Conservation (phyloP, 2,797 vertebrate species). For the Potorous gilbertii region DNA sequence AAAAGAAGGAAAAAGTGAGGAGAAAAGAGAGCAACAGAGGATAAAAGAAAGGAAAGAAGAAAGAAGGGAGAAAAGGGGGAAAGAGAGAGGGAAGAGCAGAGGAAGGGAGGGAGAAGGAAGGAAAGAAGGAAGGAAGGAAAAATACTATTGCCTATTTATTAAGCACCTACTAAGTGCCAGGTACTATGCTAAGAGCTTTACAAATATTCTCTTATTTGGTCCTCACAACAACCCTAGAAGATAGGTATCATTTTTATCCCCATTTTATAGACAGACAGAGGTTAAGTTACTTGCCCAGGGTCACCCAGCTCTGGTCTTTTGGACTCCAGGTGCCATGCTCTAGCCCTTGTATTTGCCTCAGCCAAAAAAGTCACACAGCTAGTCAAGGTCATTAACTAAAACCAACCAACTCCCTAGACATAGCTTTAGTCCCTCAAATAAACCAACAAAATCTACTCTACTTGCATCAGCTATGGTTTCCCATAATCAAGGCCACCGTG, state of each 20-base stretch:
- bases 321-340: background rate
- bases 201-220: background rate
- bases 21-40: no score
- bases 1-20: background rate
- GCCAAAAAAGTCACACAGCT: background rate
- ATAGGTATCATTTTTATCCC: background rate
- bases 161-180: background rate
- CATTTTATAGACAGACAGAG: background rate
- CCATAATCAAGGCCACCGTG: background rate
- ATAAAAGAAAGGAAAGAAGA: background rate
- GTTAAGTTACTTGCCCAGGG: background rate
- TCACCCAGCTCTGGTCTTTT: background rate
- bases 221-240: background rate
- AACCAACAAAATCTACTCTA: background rate
- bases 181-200: background rate
- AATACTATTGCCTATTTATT: background rate
- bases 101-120: background rate
- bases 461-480: background rate
- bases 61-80: background rate
- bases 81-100: no score
- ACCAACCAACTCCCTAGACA: background rate
- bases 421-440: background rate
- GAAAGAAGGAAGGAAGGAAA: background rate
- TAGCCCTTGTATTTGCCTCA: background rate
- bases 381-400: background rate